These are phyloP conservation scores for Sebastes taczanowskii DNA, from an alignment of 2,797 vertebrate genomes.

Conservation along the genomic window DNA sequence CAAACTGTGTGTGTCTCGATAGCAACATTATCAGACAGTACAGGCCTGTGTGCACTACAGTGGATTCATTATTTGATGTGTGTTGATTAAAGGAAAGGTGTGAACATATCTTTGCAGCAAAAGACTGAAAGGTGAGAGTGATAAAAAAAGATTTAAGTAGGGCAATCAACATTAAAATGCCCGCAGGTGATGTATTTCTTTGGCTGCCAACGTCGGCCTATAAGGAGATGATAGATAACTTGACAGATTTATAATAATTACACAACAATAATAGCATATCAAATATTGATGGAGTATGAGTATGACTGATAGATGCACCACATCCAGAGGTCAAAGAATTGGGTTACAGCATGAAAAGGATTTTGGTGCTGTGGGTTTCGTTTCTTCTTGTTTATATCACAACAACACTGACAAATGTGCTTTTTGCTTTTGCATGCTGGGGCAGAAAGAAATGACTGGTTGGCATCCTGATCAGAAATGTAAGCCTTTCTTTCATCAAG, in stretches of 20 bases:
- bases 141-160: neutral
- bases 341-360: slow-evolving; percentile 20
- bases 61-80: neutral
- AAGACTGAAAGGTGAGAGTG: neutral
- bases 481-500: neutral
- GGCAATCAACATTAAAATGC: slow-evolving; percentile 6
- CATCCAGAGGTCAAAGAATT: slow-evolving; percentile 28
- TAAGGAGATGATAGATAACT: slow-evolving; percentile 34
- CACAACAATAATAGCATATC: neutral
- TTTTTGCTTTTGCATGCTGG: slow-evolving; percentile 26
- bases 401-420: slow-evolving; percentile 25
- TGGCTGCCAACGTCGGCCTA: slow-evolving; percentile 41
- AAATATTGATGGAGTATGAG: slow-evolving; percentile 5
- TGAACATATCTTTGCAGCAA: neutral
- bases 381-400: slow-evolving; percentile 33
- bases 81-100: slow-evolving; percentile 13
- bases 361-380: neutral
- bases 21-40: neutral
- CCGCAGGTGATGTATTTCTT: slow-evolving; percentile 12
- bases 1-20: neutral
- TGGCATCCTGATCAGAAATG: slow-evolving; percentile 19
- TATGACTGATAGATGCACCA: slow-evolving; percentile 1
- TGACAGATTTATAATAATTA: slow-evolving; percentile 40
- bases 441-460: neutral
- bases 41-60: neutral